Percentiles rank a stretch among this genome's conserved stretches.
phyloP scores from a whole-genome alignment of 2,113 vertebrate species.

The Garra rufa region DNA sequence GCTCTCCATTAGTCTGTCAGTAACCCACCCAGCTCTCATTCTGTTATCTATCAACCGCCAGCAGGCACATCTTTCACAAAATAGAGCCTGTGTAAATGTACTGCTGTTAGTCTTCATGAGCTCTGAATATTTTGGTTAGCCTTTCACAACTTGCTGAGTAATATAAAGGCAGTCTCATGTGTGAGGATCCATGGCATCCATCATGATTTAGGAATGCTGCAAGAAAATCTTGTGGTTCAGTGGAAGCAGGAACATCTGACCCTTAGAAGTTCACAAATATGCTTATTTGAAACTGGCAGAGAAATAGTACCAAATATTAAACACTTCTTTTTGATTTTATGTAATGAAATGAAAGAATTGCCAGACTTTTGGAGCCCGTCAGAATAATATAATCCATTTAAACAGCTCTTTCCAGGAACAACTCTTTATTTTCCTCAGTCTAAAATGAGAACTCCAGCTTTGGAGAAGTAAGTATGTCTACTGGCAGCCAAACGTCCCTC shows the following conservation, averaged over 20 bases:
- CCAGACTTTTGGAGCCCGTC: not conserved
- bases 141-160: not conserved
- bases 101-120: constrained; percentile 31
- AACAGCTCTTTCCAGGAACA: constrained; percentile 8
- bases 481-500: not conserved
- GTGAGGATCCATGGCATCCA: constrained; percentile 6
- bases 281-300: not conserved
- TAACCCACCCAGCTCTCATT: constrained; percentile 24
- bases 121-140: constrained; percentile 13
- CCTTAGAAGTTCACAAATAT: not conserved
- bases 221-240: constrained; percentile 5
- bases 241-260: constrained; percentile 3
- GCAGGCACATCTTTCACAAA: constrained; percentile 35
- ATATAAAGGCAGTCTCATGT: not conserved
- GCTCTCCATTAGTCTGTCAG: constrained; percentile 18
- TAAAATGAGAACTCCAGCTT: constrained; percentile 20
- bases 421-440: constrained; percentile 9
- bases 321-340: not conserved
- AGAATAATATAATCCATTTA: not conserved
- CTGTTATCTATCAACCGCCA: constrained; percentile 35
- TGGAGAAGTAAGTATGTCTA: not conserved
- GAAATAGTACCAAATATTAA: not conserved
- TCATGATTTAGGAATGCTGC: not conserved
- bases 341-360: not conserved
- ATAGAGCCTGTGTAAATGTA: constrained; percentile 8